A percentile compares a stretch with the other conserved stretches of the same genome.
Evolutionary conservation across 2,888 invertebrate genomes (phyloP).

Genomic region (Bhutanitis thaidina): DNA sequence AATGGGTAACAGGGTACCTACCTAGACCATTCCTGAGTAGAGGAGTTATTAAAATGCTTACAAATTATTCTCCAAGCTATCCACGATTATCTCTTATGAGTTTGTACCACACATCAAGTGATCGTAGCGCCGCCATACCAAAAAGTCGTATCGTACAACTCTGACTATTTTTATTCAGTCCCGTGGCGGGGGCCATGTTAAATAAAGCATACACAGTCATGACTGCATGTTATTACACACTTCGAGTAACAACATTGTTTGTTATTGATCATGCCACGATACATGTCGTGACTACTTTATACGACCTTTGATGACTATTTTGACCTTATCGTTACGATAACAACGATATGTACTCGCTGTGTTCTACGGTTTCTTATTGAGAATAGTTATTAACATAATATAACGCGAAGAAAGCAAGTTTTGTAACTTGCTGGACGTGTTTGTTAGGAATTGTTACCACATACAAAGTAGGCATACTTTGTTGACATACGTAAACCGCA

Average conservation of each 20-base stretch:
- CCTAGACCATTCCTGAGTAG: no score
- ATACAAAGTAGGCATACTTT: no score
- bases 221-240: slow-evolving; percentile 12
- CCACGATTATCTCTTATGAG: background rate
- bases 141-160: slow-evolving; percentile 24
- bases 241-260: slow-evolving; percentile 16
- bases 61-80: no score
- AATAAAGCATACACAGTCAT: slow-evolving; percentile 19
- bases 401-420: no score
- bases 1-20: no score
- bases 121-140: slow-evolving; percentile 21
- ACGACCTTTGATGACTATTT: slow-evolving; percentile 6
- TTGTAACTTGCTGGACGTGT: no score
- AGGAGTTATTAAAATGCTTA: no score
- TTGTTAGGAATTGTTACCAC: no score
- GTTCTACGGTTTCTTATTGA: background rate
- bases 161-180: slow-evolving; percentile 34
- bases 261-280: slow-evolving; percentile 23
- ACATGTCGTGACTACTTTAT: slow-evolving; percentile 3
- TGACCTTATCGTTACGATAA: slow-evolving; percentile 7
- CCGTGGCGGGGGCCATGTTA: slow-evolving; percentile 23
- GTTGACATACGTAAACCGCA: no score
- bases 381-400: no score
- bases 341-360: background rate
- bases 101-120: slow-evolving; percentile 6